phyloP scores from a whole-genome alignment of 2,888 invertebrate genomes.

The Morpho deidamia region DNA sequence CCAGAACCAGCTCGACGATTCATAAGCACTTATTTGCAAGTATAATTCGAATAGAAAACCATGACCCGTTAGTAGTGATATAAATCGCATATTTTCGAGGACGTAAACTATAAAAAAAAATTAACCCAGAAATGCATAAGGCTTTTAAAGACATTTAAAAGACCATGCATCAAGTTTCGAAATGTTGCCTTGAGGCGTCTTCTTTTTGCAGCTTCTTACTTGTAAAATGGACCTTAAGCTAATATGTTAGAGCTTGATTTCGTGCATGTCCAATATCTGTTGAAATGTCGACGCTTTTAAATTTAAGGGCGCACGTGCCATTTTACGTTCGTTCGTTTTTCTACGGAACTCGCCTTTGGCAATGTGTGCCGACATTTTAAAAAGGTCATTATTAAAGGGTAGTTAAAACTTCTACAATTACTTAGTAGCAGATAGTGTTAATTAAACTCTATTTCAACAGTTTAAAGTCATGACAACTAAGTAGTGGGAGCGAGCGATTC shows the following conservation, averaged over 20 bases:
- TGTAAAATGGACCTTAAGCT: conserved; percentile 2
- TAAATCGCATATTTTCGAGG: too few species aligned
- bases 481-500: too few species aligned
- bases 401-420: neutral
- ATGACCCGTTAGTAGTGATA: too few species aligned
- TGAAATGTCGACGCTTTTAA: conserved; percentile 22
- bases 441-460: too few species aligned
- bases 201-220: conserved; percentile 5
- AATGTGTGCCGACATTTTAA: conserved; percentile 25
- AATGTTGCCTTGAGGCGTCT: conserved; percentile 5
- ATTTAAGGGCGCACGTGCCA: conserved; percentile 26
- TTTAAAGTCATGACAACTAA: too few species aligned
- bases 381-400: conserved; percentile 23
- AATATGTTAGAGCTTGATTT: conserved; percentile 5
- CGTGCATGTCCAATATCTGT: neutral
- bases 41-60: too few species aligned
- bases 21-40: too few species aligned
- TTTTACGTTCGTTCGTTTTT: conserved; percentile 30
- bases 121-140: neutral
- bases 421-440: too few species aligned
- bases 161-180: conserved; percentile 17
- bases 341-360: conserved; percentile 26
- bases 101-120: neutral
- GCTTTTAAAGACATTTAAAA: conserved; percentile 10
- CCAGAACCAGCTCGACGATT: too few species aligned